Conservation (phyloP, 2,888 invertebrate species). For the Torymus tubicola region DNA sequence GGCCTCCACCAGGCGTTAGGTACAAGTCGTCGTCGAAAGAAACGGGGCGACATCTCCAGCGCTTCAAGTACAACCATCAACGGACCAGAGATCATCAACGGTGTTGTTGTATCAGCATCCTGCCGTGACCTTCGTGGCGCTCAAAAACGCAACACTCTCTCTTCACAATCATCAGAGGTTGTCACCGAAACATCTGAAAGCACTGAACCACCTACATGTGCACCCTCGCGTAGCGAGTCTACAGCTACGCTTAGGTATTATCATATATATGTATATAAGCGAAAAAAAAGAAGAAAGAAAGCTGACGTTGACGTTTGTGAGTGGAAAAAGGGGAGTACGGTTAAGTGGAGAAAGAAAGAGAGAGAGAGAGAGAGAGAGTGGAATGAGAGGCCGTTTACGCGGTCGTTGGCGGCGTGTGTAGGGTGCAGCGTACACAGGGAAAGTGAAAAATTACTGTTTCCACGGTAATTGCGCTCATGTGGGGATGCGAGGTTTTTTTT, state of each 20-base stretch:
- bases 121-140: slow-evolving; percentile 24
- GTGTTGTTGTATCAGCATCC: slow-evolving; percentile 4
- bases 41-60: slow-evolving; percentile 58
- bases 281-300: no score
- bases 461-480: no score
- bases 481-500: no score
- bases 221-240: slow-evolving; percentile 25
- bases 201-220: neutral
- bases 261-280: neutral
- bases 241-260: slow-evolving; percentile 38
- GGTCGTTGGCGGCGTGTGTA: no score
- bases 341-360: no score
- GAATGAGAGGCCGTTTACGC: no score
- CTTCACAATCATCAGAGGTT: neutral
- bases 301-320: no score
- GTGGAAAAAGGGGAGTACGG: no score
- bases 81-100: neutral
- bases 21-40: slow-evolving; percentile 67
- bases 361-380: no score
- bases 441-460: no score
- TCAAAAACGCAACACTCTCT: neutral
- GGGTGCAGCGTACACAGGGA: no score
- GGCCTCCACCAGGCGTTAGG: slow-evolving; percentile 68
- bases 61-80: slow-evolving; percentile 29
- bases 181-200: neutral